Evolutionary conservation across 2,113 vertebrate species (phyloP).

Genomic region (Sinocyclocheilus anophthalmus): DNA sequence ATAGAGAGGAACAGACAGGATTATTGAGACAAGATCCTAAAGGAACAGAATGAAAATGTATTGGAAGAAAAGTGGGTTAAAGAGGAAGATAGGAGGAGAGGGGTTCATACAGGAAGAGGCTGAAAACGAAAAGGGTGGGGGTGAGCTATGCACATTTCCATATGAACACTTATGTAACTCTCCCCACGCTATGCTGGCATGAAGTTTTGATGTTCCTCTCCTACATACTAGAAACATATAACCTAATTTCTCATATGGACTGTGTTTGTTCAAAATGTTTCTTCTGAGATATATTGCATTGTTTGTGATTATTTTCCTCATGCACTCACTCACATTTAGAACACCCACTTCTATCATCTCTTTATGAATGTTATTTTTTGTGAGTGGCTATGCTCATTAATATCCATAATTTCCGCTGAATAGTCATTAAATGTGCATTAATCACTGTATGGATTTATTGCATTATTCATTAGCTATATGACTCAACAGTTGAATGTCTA

Average conservation of each 20-base stretch:
- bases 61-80: background rate
- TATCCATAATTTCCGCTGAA: conserved; percentile 17
- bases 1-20: background rate
- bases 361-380: background rate
- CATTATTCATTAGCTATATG: conserved; percentile 6
- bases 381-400: background rate
- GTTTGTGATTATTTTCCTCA: conserved; percentile 11
- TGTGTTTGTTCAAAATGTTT: background rate
- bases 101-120: background rate
- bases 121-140: background rate
- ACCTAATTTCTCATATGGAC: background rate
- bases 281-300: conserved; percentile 25
- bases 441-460: background rate
- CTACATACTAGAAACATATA: background rate
- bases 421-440: background rate
- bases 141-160: background rate
- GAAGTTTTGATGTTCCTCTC: conserved; percentile 20
- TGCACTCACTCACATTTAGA: background rate
- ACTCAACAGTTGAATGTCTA: background rate
- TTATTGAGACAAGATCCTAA: background rate
- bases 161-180: conserved; percentile 40
- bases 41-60: background rate
- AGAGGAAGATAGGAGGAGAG: background rate
- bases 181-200: background rate
- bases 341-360: background rate